Base-by-base conservation (phyloP, 2,113 vertebrate species). In the Emydura subglobosa region DNA sequence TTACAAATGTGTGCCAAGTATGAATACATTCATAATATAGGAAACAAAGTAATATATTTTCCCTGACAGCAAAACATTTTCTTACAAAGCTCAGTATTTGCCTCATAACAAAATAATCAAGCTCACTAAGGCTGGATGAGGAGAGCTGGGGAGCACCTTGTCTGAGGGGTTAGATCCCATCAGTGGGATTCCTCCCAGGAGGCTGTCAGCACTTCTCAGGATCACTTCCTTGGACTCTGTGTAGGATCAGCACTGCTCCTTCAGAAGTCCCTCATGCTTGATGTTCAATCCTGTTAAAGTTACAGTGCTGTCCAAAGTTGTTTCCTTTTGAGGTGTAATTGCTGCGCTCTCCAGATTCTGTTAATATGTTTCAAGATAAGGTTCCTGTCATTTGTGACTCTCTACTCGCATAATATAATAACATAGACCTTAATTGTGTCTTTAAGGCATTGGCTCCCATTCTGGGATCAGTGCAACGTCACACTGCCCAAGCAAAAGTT, bases 1-100 rank as follows among this genome's bases (percentile, higher is more conserved):
- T 92, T 97, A 93, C 50, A 93, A 72, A 93, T 88, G 65, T 85
- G 29, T 94, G 76, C 59, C 93, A 89, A 95, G 90, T 34, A 82
- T 0, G 0, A 87, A 93, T 53, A 21, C 50, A 54, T 92, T 95
- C 95, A 39, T 65, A 87, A 85, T 91, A 81, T 93, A 49, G 49
- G 79, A 95, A 93, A 44, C 81, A 92, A 50, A 0, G 1, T 50
- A 25, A 11, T 50, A 50, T 55, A 93, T 98, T 86, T 83, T 61
- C 90, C 47, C 90, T 27, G 8, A 16, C n/a, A 92, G 61, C 86
- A 42, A 92, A 82, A 49, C 10, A 7, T 79, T 91, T 93, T 91
- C 86, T 93, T 84, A 47, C 76, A 83, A 82, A 92, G 79, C 83
- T 92, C 22, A 91, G 93, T 95, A 72, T 78, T 93, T 91, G 34